Evolutionary conservation across 2,113 vertebrate genomes (phyloP).

Genomic region (Dermatemys mawii): DNA sequence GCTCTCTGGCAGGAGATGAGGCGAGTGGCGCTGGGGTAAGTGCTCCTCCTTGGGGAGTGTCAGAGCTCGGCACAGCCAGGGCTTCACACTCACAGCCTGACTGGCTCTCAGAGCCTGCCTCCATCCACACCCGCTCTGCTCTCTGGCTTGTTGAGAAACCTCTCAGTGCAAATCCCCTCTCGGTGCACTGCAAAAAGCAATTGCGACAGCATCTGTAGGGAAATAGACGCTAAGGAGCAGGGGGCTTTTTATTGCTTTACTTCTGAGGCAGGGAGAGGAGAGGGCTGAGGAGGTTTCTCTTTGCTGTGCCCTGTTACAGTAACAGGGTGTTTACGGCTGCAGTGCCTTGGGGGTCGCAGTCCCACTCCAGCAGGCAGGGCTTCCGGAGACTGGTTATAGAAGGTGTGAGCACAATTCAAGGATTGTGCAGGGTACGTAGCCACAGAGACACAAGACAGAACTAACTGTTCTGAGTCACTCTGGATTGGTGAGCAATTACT

Average conservation of each 20-base stretch:
- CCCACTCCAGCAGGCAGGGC: background rate
- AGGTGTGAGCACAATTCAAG: background rate
- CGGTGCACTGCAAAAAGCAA: background rate
- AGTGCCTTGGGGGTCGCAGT: background rate
- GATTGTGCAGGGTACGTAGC: fast-evolving
- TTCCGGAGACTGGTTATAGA: background rate
- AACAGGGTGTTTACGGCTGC: background rate
- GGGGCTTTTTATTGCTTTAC: background rate
- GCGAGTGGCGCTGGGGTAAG: slow-evolving; percentile 23
- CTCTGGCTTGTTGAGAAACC: background rate
- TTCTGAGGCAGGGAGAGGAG: fast-evolving
- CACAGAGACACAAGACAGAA: background rate
- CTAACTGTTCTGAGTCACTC: background rate
- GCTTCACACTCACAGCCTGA: slow-evolving; percentile 23
- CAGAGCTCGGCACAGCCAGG: background rate
- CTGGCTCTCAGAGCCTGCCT: slow-evolving; percentile 25
- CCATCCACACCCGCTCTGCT: slow-evolving; percentile 11
- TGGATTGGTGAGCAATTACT: background rate
- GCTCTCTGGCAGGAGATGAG: background rate
- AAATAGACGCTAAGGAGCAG: background rate
- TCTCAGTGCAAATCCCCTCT: background rate
- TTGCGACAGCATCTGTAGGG: background rate
- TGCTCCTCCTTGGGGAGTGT: slow-evolving; percentile 5
- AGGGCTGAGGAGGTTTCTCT: background rate
- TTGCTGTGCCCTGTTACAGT: background rate